phyloP scores from a whole-genome alignment of 2,113 vertebrate species.

The Gymnobelideus leadbeateri region DNA sequence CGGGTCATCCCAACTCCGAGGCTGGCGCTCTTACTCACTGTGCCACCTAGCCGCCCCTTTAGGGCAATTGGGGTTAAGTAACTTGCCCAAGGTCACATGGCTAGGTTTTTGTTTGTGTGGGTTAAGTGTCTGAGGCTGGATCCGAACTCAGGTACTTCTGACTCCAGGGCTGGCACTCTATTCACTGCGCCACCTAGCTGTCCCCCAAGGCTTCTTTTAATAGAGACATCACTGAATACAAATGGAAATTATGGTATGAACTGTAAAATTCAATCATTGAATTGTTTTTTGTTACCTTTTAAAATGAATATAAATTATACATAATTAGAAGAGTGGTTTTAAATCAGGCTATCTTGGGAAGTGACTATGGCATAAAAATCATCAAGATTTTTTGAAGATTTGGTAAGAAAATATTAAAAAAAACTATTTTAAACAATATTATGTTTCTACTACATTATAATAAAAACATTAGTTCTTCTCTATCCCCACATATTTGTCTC shows the following conservation, averaged over 20 bases:
- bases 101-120: no score
- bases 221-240: background rate
- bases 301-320: background rate
- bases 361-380: background rate
- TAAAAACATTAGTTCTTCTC: conserved; percentile 1
- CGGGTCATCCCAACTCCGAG: no score
- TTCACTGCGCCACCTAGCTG: no score
- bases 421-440: background rate
- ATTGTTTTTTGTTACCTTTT: background rate
- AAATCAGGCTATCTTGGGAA: background rate
- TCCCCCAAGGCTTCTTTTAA: background rate
- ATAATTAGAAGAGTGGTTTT: background rate
- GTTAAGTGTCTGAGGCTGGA: no score
- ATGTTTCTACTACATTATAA: background rate
- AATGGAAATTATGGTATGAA: background rate
- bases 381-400: background rate
- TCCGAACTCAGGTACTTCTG: no score
- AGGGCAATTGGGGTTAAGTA: no score
- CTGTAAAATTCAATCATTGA: background rate
- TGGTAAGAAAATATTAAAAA: background rate
- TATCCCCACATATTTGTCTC: background rate
- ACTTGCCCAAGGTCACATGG: no score
- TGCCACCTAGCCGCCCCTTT: no score
- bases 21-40: no score
- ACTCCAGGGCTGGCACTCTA: no score